Conservation (phyloP, 2,888 invertebrate species). For the Rhamphomyia laevipes region DNA sequence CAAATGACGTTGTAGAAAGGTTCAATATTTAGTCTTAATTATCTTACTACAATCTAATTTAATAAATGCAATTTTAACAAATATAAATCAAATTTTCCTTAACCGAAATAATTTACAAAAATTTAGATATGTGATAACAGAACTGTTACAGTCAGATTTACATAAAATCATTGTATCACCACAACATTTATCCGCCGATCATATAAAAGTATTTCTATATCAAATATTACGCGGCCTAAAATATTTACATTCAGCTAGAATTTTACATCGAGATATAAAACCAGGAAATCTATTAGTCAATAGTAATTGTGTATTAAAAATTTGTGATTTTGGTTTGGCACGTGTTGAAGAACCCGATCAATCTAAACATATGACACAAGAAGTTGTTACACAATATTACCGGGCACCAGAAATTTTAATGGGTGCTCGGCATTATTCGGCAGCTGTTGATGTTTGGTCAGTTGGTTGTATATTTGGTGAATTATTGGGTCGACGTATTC, state of each 20-base stretch:
- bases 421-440: slow-evolving; percentile 95
- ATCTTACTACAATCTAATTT: no score
- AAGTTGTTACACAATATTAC: slow-evolving; percentile 99
- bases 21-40: no score
- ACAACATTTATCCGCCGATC: slow-evolving; percentile 96
- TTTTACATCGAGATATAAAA: slow-evolving; percentile 97
- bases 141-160: slow-evolving; percentile 97
- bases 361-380: slow-evolving; percentile 95
- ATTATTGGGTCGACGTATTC: slow-evolving; percentile 83
- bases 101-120: slow-evolving; percentile 1
- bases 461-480: slow-evolving; percentile 99
- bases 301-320: slow-evolving; percentile 98
- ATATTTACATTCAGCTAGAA: slow-evolving; percentile 96
- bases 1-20: no score
- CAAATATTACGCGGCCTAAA: slow-evolving; percentile 99
- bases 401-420: slow-evolving; percentile 97
- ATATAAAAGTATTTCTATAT: slow-evolving; percentile 99
- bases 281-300: slow-evolving; percentile 98
- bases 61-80: no score
- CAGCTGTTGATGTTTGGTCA: slow-evolving; percentile 97
- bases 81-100: slow-evolving; percentile 10
- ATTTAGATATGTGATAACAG: slow-evolving; percentile 95
- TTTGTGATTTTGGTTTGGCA: slow-evolving; percentile 98
- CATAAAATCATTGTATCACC: slow-evolving; percentile 99
- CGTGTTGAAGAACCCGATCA: slow-evolving; percentile 93